A percentile compares a stretch with the other conserved stretches of the same genome.
Evolutionary conservation across 2,888 invertebrate species (phyloP).

Genomic region (Rhyacophila evoluta): DNA sequence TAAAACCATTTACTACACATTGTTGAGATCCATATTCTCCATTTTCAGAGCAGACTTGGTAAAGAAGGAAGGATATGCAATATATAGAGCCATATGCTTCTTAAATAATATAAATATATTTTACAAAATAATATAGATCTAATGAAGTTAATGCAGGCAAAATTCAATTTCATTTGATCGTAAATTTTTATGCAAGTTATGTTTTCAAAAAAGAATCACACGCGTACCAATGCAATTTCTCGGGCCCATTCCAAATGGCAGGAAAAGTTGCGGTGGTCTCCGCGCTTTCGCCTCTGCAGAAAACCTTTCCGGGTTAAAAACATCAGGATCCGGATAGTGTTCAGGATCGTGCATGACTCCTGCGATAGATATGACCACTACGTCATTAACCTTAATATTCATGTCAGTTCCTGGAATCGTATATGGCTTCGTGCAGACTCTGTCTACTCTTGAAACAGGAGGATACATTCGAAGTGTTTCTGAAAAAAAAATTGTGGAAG

Average conservation of each 20-base stretch:
- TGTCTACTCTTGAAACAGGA: constrained; percentile 68
- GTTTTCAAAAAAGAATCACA: no score
- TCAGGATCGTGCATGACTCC: constrained; percentile 71
- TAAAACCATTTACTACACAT: no score
- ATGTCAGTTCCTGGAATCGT: constrained; percentile 66
- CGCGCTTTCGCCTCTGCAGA: constrained; percentile 67
- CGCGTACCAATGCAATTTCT: constrained; percentile 68
- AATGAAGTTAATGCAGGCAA: not conserved
- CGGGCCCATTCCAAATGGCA: constrained; percentile 70
- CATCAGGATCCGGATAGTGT: constrained; percentile 69
- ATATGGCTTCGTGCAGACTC: constrained; percentile 70
- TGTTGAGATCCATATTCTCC: no score
- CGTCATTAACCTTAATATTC: constrained; percentile 64
- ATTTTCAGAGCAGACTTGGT: no score
- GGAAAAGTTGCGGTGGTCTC: constrained; percentile 66
- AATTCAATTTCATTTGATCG: not conserved
- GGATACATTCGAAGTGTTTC: constrained; percentile 73
- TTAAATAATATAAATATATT: no score
- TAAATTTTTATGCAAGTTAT: not conserved
- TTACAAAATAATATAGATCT: no score
- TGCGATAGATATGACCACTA: constrained; percentile 65
- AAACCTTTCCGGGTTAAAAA: constrained; percentile 70
- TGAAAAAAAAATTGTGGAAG: constrained; percentile 56
- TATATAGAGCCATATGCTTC: no score
- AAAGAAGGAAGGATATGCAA: no score